These are phyloP conservation scores for Yponomeuta sedellus DNA, from an alignment of 2,888 invertebrate genomes.

Conservation along the genomic window DNA sequence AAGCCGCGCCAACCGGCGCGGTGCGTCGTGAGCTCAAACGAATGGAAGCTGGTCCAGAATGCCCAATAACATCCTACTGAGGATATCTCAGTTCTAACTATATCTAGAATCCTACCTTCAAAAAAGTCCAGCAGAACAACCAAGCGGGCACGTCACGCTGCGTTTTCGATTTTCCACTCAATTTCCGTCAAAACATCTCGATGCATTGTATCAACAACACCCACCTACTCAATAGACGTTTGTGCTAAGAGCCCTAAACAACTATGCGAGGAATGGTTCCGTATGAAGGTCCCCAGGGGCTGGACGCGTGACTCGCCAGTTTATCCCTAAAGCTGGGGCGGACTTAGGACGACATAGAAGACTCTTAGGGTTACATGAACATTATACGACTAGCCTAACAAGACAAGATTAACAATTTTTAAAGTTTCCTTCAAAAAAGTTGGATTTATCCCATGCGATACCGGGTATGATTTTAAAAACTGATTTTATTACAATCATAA, in stretches of 20 bases:
- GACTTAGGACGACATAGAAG: neutral
- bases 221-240: constrained; percentile 25
- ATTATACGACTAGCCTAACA: no score
- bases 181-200: constrained; percentile 4
- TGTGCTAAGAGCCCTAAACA: constrained; percentile 39
- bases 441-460: no score
- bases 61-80: no score
- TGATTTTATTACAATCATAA: no score
- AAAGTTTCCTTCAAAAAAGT: no score
- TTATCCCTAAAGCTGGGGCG: constrained; percentile 40
- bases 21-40: no score
- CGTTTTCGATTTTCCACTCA: constrained; percentile 10
- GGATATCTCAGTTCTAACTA: no score
- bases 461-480: no score
- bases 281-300: constrained; percentile 44
- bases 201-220: constrained; percentile 8
- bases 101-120: neutral
- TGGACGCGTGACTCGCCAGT: constrained; percentile 66
- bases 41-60: no score
- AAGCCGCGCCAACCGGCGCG: no score
- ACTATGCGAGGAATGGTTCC: constrained; percentile 57
- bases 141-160: neutral
- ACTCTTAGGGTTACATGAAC: no score
- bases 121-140: neutral
- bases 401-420: no score